Evolutionary conservation across 1,140 invertebrate species (phyloP).

Genomic region (Arctopsyche grandis): DNA sequence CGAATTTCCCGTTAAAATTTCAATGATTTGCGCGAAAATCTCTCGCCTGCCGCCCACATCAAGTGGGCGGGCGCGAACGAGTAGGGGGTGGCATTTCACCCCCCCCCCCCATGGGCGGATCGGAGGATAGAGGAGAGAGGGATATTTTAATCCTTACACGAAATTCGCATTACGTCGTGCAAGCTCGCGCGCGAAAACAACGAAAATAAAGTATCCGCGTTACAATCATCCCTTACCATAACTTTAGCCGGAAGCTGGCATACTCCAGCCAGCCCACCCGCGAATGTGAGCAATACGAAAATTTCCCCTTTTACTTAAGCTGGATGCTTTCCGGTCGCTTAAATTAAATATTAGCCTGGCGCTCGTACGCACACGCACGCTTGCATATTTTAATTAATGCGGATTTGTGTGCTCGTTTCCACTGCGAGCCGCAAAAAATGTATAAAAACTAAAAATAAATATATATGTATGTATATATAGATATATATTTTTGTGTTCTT

Average conservation of each 20-base stretch:
- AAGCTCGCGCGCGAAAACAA: neutral
- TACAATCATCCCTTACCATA: slow-evolving; percentile 40
- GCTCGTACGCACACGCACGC: neutral
- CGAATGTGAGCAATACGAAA: slow-evolving; percentile 31
- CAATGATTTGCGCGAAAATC: no score
- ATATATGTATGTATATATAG: neutral
- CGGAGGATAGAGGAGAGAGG: neutral
- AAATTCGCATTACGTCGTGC: slow-evolving; percentile 15
- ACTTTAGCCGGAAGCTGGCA: slow-evolving; percentile 31
- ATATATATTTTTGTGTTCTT: no score
- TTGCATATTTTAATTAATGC: neutral
- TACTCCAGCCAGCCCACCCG: neutral
- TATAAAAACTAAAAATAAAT: neutral
- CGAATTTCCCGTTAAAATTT: no score
- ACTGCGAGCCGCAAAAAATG: neutral
- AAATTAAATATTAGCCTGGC: slow-evolving; percentile 37
- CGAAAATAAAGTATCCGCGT: slow-evolving; percentile 36
- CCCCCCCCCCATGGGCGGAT: neutral
- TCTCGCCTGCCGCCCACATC: no score
- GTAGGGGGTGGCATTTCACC: neutral
- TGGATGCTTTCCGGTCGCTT: slow-evolving; percentile 35
- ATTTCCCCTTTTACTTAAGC: slow-evolving; percentile 38
- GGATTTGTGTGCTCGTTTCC: neutral
- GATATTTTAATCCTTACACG: slow-evolving; percentile 13
- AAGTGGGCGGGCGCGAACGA: neutral